phyloP scores from a whole-genome alignment of 2,888 invertebrate genomes.

The Sceliomorpha sp. region DNA sequence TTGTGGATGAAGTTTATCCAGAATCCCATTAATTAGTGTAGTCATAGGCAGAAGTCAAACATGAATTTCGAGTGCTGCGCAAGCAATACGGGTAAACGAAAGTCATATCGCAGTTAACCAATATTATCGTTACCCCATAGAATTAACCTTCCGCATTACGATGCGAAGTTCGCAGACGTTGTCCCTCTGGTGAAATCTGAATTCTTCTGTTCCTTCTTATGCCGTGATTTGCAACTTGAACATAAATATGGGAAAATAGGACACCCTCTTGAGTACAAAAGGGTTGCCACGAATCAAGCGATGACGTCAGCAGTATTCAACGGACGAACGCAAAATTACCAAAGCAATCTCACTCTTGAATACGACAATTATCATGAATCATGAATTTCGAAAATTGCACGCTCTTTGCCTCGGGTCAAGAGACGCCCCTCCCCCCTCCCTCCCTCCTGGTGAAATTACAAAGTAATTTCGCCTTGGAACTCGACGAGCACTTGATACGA shows the following conservation, averaged over 20 bases:
- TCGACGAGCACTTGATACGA: slow-evolving; percentile 3
- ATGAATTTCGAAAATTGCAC: slow-evolving; percentile 21
- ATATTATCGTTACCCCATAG: slow-evolving; percentile 26
- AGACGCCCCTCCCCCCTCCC: background rate
- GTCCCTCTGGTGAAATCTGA: too few species aligned
- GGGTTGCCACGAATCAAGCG: background rate
- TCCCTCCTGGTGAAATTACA: slow-evolving; percentile 2
- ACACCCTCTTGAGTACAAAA: slow-evolving; percentile 12
- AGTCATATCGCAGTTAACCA: slow-evolving; percentile 11
- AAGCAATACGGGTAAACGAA: slow-evolving; percentile 24
- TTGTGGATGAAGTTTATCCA: slow-evolving; percentile 36
- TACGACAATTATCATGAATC: slow-evolving; percentile 30
- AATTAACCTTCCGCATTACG: slow-evolving; percentile 20
- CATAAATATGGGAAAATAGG: background rate
- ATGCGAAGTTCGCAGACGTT: background rate
- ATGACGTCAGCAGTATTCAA: slow-evolving; percentile 11
- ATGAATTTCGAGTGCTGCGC: slow-evolving; percentile 36
- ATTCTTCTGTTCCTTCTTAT: too few species aligned
- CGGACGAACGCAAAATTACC: slow-evolving; percentile 14
- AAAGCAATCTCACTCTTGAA: slow-evolving; percentile 19
- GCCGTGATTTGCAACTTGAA: too few species aligned
- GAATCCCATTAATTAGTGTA: slow-evolving; percentile 45
- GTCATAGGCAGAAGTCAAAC: slow-evolving; percentile 47
- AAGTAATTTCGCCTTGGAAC: slow-evolving; percentile 1
- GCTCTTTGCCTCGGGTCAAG: slow-evolving; percentile 8